These are phyloP conservation scores for Enteromius radiatus DNA, from an alignment of 2,797 vertebrate species.

Conservation along the genomic window DNA sequence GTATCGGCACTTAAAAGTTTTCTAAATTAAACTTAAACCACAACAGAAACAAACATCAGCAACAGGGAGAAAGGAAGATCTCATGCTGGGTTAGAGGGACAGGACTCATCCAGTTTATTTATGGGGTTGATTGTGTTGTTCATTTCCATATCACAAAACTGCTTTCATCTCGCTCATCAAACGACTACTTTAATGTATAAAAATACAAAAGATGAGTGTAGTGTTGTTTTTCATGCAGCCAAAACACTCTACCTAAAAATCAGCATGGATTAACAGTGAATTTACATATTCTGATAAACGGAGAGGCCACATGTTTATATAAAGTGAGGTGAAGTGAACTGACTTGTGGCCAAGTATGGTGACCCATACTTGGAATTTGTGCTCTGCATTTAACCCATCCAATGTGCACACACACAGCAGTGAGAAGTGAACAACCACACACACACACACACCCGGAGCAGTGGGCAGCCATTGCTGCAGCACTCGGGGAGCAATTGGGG, in stretches of 20 bases:
- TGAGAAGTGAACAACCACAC: too few species aligned
- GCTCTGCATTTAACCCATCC: too few species aligned
- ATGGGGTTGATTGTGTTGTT: conserved; percentile 24
- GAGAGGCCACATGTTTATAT: conserved; percentile 12
- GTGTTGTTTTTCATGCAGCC: conserved; percentile 30
- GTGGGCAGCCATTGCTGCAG: too few species aligned
- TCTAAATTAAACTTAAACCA: neutral
- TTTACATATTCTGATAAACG: neutral
- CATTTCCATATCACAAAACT: conserved; percentile 47
- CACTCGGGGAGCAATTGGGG: too few species aligned
- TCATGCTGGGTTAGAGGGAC: conserved; percentile 7
- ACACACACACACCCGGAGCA: too few species aligned
- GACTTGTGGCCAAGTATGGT: too few species aligned
- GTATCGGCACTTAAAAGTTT: conserved; percentile 8
- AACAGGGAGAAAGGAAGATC: neutral
- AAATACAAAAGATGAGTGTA: neutral
- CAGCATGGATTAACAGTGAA: conserved; percentile 30
- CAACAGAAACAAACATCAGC: neutral
- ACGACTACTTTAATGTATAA: conserved; percentile 41
- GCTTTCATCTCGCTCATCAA: conserved; percentile 50
- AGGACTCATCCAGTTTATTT: neutral
- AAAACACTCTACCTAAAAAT: neutral
- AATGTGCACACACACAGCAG: too few species aligned
- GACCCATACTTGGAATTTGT: too few species aligned
- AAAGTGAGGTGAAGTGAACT: too few species aligned